A percentile compares a stretch with the other conserved stretches of the same genome.
Evolutionary conservation across 2,888 invertebrate genomes (phyloP).

Genomic region (Clitarchus hookeri): DNA sequence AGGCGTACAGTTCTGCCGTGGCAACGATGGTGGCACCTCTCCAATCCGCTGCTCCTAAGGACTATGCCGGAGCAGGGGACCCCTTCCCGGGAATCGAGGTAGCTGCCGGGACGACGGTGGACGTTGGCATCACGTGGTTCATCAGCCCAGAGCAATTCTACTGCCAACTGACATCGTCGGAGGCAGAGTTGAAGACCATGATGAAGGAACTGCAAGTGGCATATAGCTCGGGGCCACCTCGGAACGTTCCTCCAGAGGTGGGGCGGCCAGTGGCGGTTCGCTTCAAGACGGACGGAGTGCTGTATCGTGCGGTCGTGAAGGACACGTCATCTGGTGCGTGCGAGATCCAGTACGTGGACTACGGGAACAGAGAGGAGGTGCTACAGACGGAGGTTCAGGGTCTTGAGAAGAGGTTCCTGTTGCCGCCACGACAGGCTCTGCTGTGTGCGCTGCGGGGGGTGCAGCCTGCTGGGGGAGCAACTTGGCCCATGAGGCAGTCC

Average conservation of each 20-base stretch:
- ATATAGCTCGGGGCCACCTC: constrained; percentile 57
- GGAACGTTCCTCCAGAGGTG: constrained; percentile 55
- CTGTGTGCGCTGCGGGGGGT: constrained; percentile 69
- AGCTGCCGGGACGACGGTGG: constrained; percentile 60
- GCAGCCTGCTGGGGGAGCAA: constrained; percentile 57
- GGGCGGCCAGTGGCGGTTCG: constrained; percentile 71
- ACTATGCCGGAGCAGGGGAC: neutral
- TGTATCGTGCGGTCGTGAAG: constrained; percentile 70
- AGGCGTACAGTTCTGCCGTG: constrained; percentile 28
- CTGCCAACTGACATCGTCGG: constrained; percentile 59
- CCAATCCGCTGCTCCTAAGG: neutral
- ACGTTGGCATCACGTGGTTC: constrained; percentile 74
- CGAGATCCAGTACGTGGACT: constrained; percentile 75
- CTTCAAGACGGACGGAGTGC: constrained; percentile 70
- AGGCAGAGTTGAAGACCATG: constrained; percentile 65
- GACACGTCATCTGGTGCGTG: constrained; percentile 53
- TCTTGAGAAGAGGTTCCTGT: constrained; percentile 67
- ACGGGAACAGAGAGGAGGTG: constrained; percentile 72
- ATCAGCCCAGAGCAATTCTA: constrained; percentile 75
- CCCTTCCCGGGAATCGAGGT: constrained; percentile 58
- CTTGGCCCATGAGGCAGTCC: constrained; percentile 59
- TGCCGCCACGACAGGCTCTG: constrained; percentile 71
- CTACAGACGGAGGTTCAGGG: constrained; percentile 69
- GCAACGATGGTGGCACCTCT: neutral
- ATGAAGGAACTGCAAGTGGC: constrained; percentile 72